Conservation (phyloP, 2,888 invertebrate genomes). For the Latrodectus hesperus region DNA sequence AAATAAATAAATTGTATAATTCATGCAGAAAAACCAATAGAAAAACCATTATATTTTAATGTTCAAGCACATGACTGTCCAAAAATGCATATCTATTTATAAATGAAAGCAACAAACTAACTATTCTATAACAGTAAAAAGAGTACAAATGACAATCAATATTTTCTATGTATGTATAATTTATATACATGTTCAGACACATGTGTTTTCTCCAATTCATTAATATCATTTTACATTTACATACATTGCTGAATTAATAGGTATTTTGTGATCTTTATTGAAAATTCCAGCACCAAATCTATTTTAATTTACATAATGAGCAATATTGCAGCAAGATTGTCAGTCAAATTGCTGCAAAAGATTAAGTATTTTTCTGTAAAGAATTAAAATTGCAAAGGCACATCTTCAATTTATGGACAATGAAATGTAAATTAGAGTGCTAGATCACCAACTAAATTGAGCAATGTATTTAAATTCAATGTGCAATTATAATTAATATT, state of each 20-base stretch:
- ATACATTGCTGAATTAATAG: not conserved
- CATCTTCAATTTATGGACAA: conserved; percentile 58
- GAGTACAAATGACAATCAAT: too few species aligned
- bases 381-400: conserved; percentile 62
- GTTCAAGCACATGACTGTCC: too few species aligned
- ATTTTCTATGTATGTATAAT: not conserved
- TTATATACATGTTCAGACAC: conserved; percentile 14
- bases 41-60: too few species aligned
- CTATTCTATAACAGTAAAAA: too few species aligned
- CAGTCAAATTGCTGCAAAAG: conserved; percentile 38
- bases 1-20: too few species aligned
- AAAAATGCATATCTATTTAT: too few species aligned
- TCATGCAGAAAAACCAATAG: too few species aligned
- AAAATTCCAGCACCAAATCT: conserved; percentile 55
- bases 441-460: conserved; percentile 47
- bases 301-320: conserved; percentile 58
- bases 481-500: conserved; percentile 5
- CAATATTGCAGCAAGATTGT: conserved; percentile 65
- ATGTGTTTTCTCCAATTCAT: not conserved
- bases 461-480: conserved; percentile 49
- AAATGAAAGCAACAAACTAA: too few species aligned
- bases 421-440: conserved; percentile 3
- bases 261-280: not conserved
- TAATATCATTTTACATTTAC: too few species aligned
- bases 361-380: conserved; percentile 47